Conservation (phyloP, 2,888 invertebrate species). For the Lasius platythorax region DNA sequence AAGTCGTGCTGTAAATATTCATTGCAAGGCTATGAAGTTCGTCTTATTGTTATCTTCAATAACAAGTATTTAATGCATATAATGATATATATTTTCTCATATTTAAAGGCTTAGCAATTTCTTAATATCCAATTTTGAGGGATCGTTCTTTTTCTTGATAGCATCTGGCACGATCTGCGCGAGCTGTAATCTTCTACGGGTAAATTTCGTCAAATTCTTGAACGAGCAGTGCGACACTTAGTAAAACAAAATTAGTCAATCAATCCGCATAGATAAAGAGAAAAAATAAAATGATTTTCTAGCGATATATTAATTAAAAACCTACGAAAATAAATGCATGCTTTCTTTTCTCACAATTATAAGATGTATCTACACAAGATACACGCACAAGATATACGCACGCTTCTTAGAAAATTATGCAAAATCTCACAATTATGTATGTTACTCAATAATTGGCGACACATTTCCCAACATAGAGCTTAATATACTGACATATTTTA, state of each 20-base stretch:
- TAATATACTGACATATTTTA: background rate
- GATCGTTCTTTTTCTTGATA: conserved; percentile 12
- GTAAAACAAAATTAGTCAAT: background rate
- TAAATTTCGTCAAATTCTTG: background rate
- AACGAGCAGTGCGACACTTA: background rate
- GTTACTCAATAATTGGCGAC: too few species aligned
- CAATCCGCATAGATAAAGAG: background rate
- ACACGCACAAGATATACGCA: too few species aligned
- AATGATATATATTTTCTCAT: background rate
- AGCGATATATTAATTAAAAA: too few species aligned
- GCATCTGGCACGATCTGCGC: background rate
- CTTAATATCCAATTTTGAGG: background rate
- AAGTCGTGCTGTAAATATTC: conserved; percentile 6
- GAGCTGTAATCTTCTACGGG: background rate
- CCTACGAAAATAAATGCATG: too few species aligned
- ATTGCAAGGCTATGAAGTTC: conserved; percentile 29
- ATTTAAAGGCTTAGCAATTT: background rate
- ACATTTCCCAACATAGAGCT: too few species aligned
- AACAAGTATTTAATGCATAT: background rate
- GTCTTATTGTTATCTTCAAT: background rate
- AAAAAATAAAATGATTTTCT: background rate
- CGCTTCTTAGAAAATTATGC: too few species aligned
- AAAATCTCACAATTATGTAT: too few species aligned
- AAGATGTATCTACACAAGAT: too few species aligned
- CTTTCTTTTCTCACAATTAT: too few species aligned